Conservation (phyloP, 1,140 invertebrate genomes). For the Coelopa frigida region DNA sequence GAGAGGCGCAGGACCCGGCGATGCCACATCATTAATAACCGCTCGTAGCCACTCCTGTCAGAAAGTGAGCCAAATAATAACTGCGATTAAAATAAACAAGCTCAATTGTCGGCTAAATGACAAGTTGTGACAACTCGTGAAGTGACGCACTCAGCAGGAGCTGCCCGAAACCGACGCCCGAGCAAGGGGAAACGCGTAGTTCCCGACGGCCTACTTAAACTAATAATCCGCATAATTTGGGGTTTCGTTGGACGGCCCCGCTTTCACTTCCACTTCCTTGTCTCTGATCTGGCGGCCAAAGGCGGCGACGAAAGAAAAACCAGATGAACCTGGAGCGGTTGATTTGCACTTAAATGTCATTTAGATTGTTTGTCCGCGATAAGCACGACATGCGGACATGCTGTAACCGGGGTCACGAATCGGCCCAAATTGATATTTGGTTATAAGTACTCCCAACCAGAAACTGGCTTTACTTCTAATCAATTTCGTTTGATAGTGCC, state of each 20-base stretch:
- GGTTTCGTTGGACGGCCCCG: conserved; percentile 23
- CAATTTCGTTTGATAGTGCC: too few species aligned
- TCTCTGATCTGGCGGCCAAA: not conserved
- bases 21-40: conserved; percentile 20
- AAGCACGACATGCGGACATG: conserved; percentile 29
- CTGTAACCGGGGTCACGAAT: not conserved
- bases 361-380: conserved; percentile 42
- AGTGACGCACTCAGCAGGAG: conserved; percentile 17
- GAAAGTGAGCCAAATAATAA: conserved; percentile 29
- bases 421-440: conserved; percentile 12
- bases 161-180: not conserved
- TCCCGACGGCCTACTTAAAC: conserved; percentile 37
- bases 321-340: conserved; percentile 20
- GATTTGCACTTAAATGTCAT: conserved; percentile 46
- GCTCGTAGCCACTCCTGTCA: not conserved
- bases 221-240: conserved; percentile 45
- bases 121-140: conserved; percentile 45
- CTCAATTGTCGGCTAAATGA: conserved; percentile 45
- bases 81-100: conserved; percentile 45
- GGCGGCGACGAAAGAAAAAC: conserved; percentile 1
- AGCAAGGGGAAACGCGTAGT: not conserved
- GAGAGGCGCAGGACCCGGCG: conserved; percentile 5
- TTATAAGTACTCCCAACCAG: too few species aligned
- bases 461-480: too few species aligned
- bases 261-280: not conserved